Conservation (phyloP, 2,113 vertebrate genomes). For the Salvelinus sp. region DNA sequence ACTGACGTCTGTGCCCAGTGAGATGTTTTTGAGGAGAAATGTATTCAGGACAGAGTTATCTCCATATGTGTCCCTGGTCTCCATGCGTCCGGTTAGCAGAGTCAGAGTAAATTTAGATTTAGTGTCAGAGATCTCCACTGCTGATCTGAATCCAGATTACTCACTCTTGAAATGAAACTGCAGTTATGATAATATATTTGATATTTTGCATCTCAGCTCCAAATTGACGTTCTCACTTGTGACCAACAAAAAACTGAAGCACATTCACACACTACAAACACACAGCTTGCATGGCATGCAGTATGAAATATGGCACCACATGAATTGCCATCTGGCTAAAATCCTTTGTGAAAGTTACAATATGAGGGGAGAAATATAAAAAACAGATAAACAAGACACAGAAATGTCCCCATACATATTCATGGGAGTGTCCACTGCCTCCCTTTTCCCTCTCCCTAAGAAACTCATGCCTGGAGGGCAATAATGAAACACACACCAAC, state of each 20-base stretch:
- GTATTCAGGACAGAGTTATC: constrained; percentile 35
- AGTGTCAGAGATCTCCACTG: constrained; percentile 28
- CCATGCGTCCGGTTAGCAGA: constrained; percentile 27
- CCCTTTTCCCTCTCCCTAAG: neutral
- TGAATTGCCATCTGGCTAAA: neutral
- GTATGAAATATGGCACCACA: neutral
- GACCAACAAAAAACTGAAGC: neutral
- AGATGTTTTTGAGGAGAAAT: constrained; percentile 14
- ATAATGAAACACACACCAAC: constrained; percentile 1
- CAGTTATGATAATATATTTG: constrained; percentile 27
- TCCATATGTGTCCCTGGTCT: constrained; percentile 37
- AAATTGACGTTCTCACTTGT: constrained; percentile 15
- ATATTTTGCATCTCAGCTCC: constrained; percentile 14
- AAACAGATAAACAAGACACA: neutral
- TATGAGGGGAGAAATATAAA: neutral
- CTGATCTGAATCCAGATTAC: constrained; percentile 38
- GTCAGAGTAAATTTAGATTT: constrained; percentile 21
- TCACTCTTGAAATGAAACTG: constrained; percentile 40
- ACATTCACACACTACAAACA: neutral
- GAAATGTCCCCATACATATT: neutral
- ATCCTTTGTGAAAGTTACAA: neutral
- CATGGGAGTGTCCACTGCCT: neutral
- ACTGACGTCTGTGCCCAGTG: neutral
- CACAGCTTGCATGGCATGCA: neutral
- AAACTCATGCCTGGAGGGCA: constrained; percentile 28